Evolutionary conservation across 2,888 invertebrate genomes (phyloP), one percentile per base, ranked within the genome.

Genomic region (Sylvicola cinctus): DNA sequence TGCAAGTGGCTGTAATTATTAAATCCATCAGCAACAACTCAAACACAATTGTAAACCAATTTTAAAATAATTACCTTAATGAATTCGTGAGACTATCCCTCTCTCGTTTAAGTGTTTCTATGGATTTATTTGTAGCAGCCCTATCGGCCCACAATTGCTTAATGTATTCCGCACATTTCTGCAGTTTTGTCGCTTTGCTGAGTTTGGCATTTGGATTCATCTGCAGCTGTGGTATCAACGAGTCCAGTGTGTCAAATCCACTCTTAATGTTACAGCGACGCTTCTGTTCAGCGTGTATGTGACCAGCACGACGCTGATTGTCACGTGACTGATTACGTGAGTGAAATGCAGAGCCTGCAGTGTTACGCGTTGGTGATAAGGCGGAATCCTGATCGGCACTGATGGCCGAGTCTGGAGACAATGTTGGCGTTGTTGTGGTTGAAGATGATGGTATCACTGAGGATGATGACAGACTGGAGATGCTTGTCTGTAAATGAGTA

Each of bases 281-380:
- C 56, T 93, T 95, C 61, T 93, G 91, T 52, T 95, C 95, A 1
- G 95, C 90, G 57, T 88, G 88, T 45, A 88, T 79, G 56, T 93
- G 93, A 11, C 85, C 84, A 40, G 78, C 81, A 35, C 90, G 70
- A 30, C 80, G 64, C 45, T 81, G 74, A 50, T 81, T 66, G 49
- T 42, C 72, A 57, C 45, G 62, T 52, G 42, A 66, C 62, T 42
- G 68, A 61, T 32, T 35, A 10, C 49, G 47, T 36, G 53, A 55
- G 2, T 59, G 23, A 23, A 12, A 25, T n/a, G n/a, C n/a, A n/a
- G n/a, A n/a, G 47, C 38, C 49, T 52, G 33, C 51, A 54, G 5
- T 63, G 55, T 5, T 57, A 56, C n/a, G n/a, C n/a, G n/a, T n/a
- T 8, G 78, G 77, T 27, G 78, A 77, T 34, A 70, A 58, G 1